Evolutionary conservation across 2,113 vertebrate species (phyloP).

Genomic region (Sciurus niger): DNA sequence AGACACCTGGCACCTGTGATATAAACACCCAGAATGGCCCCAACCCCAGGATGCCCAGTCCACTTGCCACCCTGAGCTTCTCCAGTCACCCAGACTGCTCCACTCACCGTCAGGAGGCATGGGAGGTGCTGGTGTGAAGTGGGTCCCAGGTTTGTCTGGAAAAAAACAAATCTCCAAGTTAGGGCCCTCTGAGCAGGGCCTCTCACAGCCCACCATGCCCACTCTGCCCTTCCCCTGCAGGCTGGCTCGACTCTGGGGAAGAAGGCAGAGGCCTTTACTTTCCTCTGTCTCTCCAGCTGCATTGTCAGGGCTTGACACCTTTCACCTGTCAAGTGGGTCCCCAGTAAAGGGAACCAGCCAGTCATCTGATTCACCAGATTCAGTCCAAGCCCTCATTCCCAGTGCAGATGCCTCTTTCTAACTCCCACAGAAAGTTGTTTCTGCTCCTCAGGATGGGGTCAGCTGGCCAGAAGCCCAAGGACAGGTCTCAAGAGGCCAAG

Average conservation of each 20-base stretch:
- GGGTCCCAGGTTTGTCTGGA: conserved; percentile 96
- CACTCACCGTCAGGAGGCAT: conserved; percentile 95
- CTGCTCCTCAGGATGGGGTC: background rate
- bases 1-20: background rate
- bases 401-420: background rate
- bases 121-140: conserved; percentile 91
- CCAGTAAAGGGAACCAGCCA: background rate
- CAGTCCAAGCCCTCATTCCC: background rate
- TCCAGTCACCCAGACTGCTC: background rate
- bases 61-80: background rate
- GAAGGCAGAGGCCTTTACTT: background rate
- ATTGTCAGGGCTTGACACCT: background rate
- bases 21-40: background rate
- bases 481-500: background rate
- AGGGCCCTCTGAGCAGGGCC: accelerated
- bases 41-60: background rate
- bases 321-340: background rate
- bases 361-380: background rate
- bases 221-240: background rate
- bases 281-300: background rate
- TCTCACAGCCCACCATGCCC: background rate
- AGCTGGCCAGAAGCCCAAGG: background rate
- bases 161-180: conserved; percentile 63
- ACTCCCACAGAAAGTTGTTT: background rate
- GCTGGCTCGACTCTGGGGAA: no score